Evolutionary conservation across 2,797 vertebrate genomes (phyloP).

Genomic region (Sciurus vulgaris): DNA sequence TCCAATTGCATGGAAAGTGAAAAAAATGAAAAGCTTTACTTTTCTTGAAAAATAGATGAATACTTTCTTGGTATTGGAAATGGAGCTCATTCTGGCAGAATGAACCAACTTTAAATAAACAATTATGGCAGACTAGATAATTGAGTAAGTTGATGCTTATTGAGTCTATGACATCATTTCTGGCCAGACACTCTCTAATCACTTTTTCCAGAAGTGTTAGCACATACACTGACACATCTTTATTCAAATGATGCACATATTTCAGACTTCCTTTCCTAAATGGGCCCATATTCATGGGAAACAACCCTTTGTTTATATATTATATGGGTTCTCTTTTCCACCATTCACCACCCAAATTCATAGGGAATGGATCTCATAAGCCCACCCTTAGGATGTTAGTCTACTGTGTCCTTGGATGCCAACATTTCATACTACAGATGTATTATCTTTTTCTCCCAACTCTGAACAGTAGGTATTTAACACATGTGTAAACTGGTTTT

Average conservation of each 20-base stretch:
- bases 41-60: constrained; percentile 29
- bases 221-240: not conserved
- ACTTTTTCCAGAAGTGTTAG: constrained; percentile 66
- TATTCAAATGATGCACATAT: not conserved
- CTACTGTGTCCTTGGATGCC: not conserved
- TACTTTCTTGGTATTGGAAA: not conserved
- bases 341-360: not conserved
- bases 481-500: not conserved
- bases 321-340: not conserved
- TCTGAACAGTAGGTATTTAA: constrained; percentile 26
- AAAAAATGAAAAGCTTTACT: not conserved
- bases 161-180: constrained; percentile 72
- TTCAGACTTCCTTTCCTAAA: not conserved
- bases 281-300: fast-evolving
- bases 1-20: not conserved
- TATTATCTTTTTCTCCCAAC: not conserved
- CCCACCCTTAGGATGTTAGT: not conserved
- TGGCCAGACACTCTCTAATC: constrained; percentile 80
- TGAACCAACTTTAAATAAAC: constrained; percentile 74
- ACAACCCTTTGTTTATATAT: not conserved
- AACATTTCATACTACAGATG: not conserved
- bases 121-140: constrained; percentile 77
- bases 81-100: not conserved
- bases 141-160: constrained; percentile 65
- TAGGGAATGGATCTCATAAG: not conserved